These are phyloP conservation scores for Anseranas semipalmata DNA, from an alignment of 2,113 vertebrate genomes.

Conservation along the genomic window DNA sequence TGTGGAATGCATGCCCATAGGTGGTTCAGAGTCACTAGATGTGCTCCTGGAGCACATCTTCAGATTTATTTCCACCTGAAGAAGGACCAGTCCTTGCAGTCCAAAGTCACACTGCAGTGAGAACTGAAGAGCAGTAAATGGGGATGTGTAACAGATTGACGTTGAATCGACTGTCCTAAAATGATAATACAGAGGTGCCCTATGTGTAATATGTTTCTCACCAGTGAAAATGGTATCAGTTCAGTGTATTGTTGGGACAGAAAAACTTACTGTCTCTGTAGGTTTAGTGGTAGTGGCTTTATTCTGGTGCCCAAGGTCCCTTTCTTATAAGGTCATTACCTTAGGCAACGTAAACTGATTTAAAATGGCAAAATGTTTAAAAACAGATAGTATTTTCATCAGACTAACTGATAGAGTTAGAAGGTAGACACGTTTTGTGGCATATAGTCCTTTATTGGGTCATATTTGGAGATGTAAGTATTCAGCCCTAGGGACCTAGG, in stretches of 20 bases:
- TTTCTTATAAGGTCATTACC: not conserved
- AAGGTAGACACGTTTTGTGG: not conserved
- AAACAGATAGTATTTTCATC: not conserved
- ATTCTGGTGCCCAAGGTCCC: not conserved
- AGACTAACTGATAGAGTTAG: not conserved
- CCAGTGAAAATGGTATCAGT: not conserved
- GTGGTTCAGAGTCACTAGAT: not conserved
- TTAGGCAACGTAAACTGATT: not conserved
- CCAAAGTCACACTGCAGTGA: not conserved
- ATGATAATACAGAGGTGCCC: not conserved
- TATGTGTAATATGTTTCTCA: not conserved
- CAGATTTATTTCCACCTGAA: not conserved
- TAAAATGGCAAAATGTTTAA: not conserved
- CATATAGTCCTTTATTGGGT: not conserved
- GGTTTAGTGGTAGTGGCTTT: not conserved
- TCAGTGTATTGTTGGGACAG: not conserved
- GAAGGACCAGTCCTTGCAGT: not conserved
- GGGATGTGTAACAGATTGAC: not conserved
- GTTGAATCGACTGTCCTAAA: not conserved
- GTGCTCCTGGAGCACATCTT: not conserved
- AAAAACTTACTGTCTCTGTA: not conserved
- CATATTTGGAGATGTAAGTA: not conserved
- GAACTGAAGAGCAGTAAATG: not conserved
- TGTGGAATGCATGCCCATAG: fast-evolving
- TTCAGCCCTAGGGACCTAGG: not conserved